Conservation (phyloP, 2,888 invertebrate genomes). For the Epirrhoe alternata region DNA sequence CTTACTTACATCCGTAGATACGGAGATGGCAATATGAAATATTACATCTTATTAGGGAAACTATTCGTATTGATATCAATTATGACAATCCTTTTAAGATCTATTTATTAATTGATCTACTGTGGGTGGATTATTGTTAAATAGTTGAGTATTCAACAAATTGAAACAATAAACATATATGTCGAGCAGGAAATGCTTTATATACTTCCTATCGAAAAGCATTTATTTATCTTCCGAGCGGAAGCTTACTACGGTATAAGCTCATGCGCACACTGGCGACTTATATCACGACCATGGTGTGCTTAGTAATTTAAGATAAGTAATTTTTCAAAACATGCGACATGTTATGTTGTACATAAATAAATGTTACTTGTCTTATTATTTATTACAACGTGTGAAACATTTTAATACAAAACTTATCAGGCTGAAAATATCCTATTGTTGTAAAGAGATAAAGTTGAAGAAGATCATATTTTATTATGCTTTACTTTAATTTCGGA, state of each 20-base stretch:
- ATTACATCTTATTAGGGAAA: not conserved
- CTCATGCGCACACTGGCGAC: conserved; percentile 36
- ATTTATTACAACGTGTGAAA: too few species aligned
- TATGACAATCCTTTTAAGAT: not conserved
- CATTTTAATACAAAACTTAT: too few species aligned
- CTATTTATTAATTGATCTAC: not conserved
- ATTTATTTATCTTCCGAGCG: conserved; percentile 58
- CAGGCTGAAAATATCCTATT: too few species aligned
- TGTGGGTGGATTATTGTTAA: conserved; percentile 12
- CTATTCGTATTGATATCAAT: not conserved
- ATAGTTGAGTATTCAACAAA: conserved; percentile 18
- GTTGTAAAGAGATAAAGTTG: too few species aligned
- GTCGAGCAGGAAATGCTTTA: conserved; percentile 57
- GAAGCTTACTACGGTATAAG: conserved; percentile 50
- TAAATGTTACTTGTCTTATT: too few species aligned
- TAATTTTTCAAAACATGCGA: too few species aligned
- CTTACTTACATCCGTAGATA: not conserved
- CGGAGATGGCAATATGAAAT: not conserved
- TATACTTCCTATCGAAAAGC: conserved; percentile 68
- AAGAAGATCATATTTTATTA: too few species aligned
- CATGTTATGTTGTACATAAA: too few species aligned
- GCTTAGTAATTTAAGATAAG: not conserved
- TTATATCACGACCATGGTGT: not conserved
- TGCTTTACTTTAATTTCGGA: too few species aligned
- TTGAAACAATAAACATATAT: conserved; percentile 50